phyloP scores from a whole-genome alignment of 2,888 invertebrate species.

The Meloe dianella region DNA sequence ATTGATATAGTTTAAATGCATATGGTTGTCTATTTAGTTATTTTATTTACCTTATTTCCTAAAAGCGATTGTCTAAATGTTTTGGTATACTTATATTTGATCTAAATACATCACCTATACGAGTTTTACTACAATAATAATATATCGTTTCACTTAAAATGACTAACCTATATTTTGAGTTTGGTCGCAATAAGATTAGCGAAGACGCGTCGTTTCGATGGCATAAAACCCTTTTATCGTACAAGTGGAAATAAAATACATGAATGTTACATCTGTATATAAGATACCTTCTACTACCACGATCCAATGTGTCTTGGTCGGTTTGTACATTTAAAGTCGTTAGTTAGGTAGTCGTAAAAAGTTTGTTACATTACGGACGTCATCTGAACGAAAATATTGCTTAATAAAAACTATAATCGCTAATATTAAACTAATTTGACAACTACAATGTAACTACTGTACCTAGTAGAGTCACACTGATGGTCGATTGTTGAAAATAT shows the following conservation, averaged over 20 bases:
- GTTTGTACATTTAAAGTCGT: slow-evolving; percentile 37
- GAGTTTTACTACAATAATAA: slow-evolving; percentile 33
- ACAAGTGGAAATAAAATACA: slow-evolving; percentile 41
- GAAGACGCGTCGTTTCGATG: slow-evolving; percentile 38
- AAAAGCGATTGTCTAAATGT: slow-evolving; percentile 25
- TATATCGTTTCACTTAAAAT: slow-evolving; percentile 36
- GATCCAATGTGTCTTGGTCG: slow-evolving; percentile 16
- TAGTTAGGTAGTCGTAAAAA: slow-evolving; percentile 39
- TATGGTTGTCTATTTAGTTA: neutral
- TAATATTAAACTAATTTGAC: slow-evolving; percentile 8
- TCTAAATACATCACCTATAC: slow-evolving; percentile 28
- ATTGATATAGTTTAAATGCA: neutral
- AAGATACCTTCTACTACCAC: slow-evolving; percentile 20
- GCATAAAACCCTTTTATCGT: slow-evolving; percentile 43
- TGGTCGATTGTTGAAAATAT: neutral
- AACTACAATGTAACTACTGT: slow-evolving; percentile 1
- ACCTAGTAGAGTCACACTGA: neutral
- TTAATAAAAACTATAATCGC: slow-evolving; percentile 26
- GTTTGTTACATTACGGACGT: slow-evolving; percentile 32
- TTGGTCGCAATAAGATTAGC: slow-evolving; percentile 42
- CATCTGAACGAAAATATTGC: slow-evolving; percentile 25
- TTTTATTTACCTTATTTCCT: neutral
- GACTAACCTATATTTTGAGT: slow-evolving; percentile 39
- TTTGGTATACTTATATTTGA: slow-evolving; percentile 26
- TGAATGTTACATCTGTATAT: slow-evolving; percentile 41